Evolutionary conservation across 2,888 invertebrate species (phyloP), one percentile per base, ranked within the genome.

Genomic region (Pimpla rufipes): DNA sequence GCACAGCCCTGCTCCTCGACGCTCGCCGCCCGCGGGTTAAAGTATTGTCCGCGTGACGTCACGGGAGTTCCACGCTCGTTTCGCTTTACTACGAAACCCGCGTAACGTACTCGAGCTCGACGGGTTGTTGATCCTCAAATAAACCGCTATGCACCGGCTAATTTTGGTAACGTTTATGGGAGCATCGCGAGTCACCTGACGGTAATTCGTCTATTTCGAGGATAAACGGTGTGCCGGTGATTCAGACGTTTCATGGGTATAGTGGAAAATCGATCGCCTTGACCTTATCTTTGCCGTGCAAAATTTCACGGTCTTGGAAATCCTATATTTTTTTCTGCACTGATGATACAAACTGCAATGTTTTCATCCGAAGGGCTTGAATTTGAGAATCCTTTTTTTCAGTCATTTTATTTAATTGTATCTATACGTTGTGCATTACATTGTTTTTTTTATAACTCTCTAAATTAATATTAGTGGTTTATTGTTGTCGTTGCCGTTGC

Each of bases 41-140:
- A 88, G 40, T 85, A 88, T 88, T 90, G 89, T 81, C 88, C 82
- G 29, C 52, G 78, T 90, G 90, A 90, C 90, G 90, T 90, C 89
- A 90, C 75, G 47, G 57, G 37, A 66, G 45, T 50, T 70, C 62
- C 45, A 37, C 68, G 77, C 55, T 55, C 18, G 68, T 62, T 55
- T 16, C 67, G 70, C 59, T 77, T 81, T 84, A 77, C 77, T 80
- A 83, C 83, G 83, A 84, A 83, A 81, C 47, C 55, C 57, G 35
- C 74, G 62, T 55, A 50, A 71, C 68, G 70, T 71, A 42, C 62
- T 62, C 59, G 64, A 62, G 10, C 70, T 35, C 62, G 21, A 35
- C 57, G 59, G 67, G 79, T 74, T 70, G 55, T 74, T 64, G 77
- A 68, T 68, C 80, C 35, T 68, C 67, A 57, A 78, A 74, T 74